A percentile compares a stretch with the other conserved stretches of the same genome.
These are phyloP conservation scores for Cyprinodon brontotheroides DNA, from an alignment of 2,113 vertebrate genomes.

Conservation along the genomic window DNA sequence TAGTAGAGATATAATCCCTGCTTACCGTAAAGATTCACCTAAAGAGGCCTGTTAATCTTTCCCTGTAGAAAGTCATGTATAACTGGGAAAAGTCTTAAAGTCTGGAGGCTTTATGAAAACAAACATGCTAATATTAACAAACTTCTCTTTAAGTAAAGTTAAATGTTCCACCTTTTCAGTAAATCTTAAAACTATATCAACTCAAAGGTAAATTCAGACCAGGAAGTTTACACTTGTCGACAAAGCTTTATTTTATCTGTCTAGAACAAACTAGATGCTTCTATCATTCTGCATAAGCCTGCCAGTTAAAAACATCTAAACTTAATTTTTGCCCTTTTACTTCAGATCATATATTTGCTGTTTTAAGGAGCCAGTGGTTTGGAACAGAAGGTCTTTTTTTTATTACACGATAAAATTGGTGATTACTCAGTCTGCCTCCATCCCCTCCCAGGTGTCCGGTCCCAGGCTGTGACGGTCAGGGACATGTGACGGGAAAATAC, in stretches of 20 bases:
- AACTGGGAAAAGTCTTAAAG: too few species aligned
- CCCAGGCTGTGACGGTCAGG: conserved; percentile 96
- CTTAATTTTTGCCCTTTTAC: too few species aligned
- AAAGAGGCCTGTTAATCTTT: too few species aligned
- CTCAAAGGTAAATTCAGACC: conserved; percentile 14
- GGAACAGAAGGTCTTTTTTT: conserved; percentile 4
- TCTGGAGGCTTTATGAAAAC: too few species aligned
- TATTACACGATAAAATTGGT: background rate
- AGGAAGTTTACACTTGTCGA: conserved; percentile 9
- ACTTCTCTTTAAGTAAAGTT: too few species aligned
- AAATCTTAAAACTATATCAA: background rate
- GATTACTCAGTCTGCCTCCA: background rate
- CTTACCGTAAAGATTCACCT: too few species aligned
- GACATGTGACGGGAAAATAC: conserved; percentile 98
- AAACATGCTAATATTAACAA: too few species aligned
- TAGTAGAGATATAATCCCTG: too few species aligned
- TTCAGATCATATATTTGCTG: background rate
- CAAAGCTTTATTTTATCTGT: conserved; percentile 53
- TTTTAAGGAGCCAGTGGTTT: background rate
- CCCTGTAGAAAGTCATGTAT: too few species aligned
- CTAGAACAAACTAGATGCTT: conserved; percentile 40
- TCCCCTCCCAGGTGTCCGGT: conserved; percentile 89
- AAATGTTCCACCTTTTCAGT: too few species aligned
- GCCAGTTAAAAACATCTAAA: background rate
- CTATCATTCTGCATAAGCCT: conserved; percentile 43